phyloP scores from a whole-genome alignment of 2,113 vertebrate species.

The Enhydra lutris region DNA sequence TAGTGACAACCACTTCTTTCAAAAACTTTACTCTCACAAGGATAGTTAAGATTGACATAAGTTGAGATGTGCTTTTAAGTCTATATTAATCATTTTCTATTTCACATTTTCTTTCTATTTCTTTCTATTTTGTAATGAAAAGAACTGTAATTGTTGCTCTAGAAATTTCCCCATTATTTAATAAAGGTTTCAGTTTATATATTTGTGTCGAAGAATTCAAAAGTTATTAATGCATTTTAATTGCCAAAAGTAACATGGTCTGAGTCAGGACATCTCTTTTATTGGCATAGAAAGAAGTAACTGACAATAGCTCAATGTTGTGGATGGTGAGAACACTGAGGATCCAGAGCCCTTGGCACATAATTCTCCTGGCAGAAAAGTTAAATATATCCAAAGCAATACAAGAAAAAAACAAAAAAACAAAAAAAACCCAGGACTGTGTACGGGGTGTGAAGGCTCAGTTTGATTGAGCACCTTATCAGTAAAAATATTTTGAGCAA shows the following conservation, averaged over 20 bases:
- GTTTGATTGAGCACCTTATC: background rate
- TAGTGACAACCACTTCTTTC: background rate
- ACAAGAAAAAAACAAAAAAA: background rate
- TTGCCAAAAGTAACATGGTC: background rate
- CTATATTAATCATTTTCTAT: background rate
- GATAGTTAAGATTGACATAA: background rate
- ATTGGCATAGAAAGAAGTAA: background rate
- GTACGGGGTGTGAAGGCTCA: too few relatives aligned
- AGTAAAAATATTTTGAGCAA: background rate
- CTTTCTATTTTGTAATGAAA: background rate
- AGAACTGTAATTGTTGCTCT: background rate
- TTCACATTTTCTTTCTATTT: background rate
- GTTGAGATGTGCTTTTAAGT: background rate
- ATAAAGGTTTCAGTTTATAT: background rate
- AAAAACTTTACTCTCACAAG: background rate
- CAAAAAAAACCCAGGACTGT: background rate
- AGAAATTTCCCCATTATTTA: background rate
- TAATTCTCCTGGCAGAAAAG: background rate
- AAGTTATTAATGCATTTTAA: background rate
- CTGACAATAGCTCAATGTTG: background rate
- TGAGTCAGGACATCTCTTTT: background rate
- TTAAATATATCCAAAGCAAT: too few relatives aligned
- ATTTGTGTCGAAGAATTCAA: background rate
- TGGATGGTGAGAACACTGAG: background rate
- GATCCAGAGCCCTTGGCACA: too few relatives aligned